Evolutionary conservation across 2,888 invertebrate species (phyloP), one percentile per base, ranked within the genome.

Genomic region (Yponomeuta cagnagella): DNA sequence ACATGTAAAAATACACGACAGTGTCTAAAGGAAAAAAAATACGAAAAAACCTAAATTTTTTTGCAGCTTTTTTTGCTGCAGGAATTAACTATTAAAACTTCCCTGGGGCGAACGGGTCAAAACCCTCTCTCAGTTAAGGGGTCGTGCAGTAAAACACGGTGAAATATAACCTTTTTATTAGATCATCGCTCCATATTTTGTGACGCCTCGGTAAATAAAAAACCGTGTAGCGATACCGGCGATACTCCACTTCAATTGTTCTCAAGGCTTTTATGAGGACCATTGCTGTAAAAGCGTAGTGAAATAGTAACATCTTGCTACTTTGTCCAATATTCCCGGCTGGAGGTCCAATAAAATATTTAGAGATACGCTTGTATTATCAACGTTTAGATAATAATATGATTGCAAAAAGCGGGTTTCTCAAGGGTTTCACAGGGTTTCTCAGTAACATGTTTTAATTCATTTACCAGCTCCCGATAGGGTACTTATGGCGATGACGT

Each of bases 131-230:
- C 63, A n/a, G 63, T 64, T 64, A 64, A 64, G 30, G 64, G 64
- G 30, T 10, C 64, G 64, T 67, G 33, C 67, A 67, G 37, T 67
- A 67, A 67, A 67, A 67, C 43, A 67, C 52, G 10, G 68, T 64
- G 68, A 70, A 70, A 64, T 70, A 63, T 63, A 63, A 63, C 63
- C 43, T 33, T 70, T 37, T 70, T 70, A 63, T 70, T 63, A 63
- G 58, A 58, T 52, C 58, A 58, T 69, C 63, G 70, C 63, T 63
- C 64, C 63, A 70, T 70, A 70, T 70, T 63, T 63, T 70, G 69
- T 69, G 69, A 69, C 52, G 48, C 58, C 69, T 63, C 43, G 37
- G n/a, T 63, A 63, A 52, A 37, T 33, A 70, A 70, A 70, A 70
- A 63, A 52, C 52, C 52, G 0, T 52, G 52, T 52, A 52, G 33